phyloP scores from a whole-genome alignment of 2,888 invertebrate genomes.

The Sinohyriopsis cumingii region DNA sequence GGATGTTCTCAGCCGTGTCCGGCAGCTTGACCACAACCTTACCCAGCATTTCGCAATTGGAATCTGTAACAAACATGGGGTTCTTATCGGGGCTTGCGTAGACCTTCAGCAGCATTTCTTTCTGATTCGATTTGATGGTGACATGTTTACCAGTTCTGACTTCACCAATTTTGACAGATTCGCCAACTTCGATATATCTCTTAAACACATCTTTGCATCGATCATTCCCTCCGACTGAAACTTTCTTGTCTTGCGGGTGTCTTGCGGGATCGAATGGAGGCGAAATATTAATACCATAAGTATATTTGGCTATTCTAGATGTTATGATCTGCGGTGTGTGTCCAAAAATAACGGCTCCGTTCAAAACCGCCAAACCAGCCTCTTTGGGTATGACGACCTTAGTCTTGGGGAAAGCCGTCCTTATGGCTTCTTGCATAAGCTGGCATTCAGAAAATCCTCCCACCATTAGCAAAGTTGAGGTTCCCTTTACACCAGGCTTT shows the following conservation, averaged over 20 bases:
- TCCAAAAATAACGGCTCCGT: slow-evolving; percentile 39
- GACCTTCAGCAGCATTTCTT: slow-evolving; percentile 43
- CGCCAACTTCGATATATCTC: slow-evolving; percentile 37
- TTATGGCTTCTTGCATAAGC: slow-evolving; percentile 32
- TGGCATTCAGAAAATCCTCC: slow-evolving; percentile 41
- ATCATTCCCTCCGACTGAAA: slow-evolving; percentile 29
- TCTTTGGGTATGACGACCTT: slow-evolving; percentile 34
- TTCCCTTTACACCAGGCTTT: slow-evolving; percentile 17
- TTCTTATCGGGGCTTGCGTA: slow-evolving; percentile 33
- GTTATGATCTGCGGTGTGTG: slow-evolving; percentile 26
- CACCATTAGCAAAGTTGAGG: slow-evolving; percentile 34
- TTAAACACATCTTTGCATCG: slow-evolving; percentile 42
- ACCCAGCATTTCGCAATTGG: slow-evolving; percentile 36
- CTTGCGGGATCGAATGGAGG: slow-evolving; percentile 21
- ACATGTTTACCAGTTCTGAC: slow-evolving; percentile 34
- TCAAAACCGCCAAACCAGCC: slow-evolving; percentile 35
- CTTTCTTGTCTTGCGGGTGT: slow-evolving; percentile 22
- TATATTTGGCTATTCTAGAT: slow-evolving; percentile 31
- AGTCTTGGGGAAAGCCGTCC: slow-evolving; percentile 14
- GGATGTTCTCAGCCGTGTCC: slow-evolving; percentile 31
- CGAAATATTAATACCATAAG: slow-evolving; percentile 32
- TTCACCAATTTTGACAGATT: slow-evolving; percentile 25
- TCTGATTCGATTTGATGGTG: slow-evolving; percentile 37
- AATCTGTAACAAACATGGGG: slow-evolving; percentile 42
- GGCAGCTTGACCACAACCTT: slow-evolving; percentile 38